Percentiles rank a stretch among this genome's conserved stretches.
phyloP scores from a whole-genome alignment of 1,140 invertebrate genomes.

The Hirudo medicinalis region DNA sequence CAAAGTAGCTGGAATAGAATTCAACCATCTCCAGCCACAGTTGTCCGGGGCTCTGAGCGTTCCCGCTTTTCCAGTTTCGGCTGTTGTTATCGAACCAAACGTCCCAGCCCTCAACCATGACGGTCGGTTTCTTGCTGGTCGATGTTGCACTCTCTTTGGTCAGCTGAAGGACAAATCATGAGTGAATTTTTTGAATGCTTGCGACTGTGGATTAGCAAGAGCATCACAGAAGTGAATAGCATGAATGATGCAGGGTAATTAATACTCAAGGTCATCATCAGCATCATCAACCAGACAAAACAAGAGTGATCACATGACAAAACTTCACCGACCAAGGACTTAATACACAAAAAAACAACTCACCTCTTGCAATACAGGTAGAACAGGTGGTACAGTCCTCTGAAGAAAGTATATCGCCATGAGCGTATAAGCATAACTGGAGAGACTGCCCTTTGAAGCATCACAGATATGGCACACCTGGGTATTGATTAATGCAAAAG shows the following conservation, averaged over 20 bases:
- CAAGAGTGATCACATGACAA: no score
- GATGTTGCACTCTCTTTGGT: slow-evolving; percentile 14
- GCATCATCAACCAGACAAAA: not conserved
- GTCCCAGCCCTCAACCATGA: slow-evolving; percentile 41
- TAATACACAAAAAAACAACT: not conserved
- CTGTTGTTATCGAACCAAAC: no score
- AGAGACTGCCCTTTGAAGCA: slow-evolving; percentile 51
- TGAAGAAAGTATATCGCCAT: slow-evolving; percentile 52
- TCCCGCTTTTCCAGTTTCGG: no score
- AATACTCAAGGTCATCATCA: no score
- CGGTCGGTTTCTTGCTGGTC: slow-evolving; percentile 26
- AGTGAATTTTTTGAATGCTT: not conserved
- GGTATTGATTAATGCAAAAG: not conserved
- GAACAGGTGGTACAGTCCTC: slow-evolving; percentile 45
- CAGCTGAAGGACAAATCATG: not conserved
- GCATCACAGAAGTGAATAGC: not conserved
- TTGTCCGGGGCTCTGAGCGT: slow-evolving; percentile 31
- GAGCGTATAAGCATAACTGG: slow-evolving; percentile 53
- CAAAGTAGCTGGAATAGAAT: slow-evolving; percentile 50
- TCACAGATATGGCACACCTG: slow-evolving; percentile 50
- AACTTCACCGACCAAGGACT: no score
- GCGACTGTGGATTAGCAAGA: not conserved
- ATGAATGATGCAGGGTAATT: no score
- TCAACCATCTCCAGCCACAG: slow-evolving; percentile 47
- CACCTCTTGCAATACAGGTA: slow-evolving; percentile 52